Percentiles rank a stretch among this genome's conserved stretches.
These are phyloP conservation scores for Allophyes oxyacanthae DNA, from an alignment of 2,888 invertebrate species.

Conservation along the genomic window DNA sequence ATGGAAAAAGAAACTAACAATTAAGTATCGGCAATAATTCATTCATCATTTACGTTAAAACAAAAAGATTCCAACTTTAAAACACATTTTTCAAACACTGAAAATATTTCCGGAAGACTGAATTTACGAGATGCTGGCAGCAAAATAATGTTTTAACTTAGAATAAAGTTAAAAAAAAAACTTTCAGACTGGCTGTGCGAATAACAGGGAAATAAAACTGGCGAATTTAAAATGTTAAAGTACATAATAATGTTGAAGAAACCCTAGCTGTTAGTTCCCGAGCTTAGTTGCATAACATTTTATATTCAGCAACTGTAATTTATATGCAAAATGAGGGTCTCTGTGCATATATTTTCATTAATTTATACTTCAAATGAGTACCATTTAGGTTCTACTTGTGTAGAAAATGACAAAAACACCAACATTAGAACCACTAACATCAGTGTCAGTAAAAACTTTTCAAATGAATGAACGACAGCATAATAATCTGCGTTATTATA, in stretches of 20 bases:
- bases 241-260: constrained; percentile 11
- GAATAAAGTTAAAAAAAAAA: constrained; percentile 14
- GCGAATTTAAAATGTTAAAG: constrained; percentile 4
- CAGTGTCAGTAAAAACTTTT: too few relatives aligned
- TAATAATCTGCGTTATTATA: too few relatives aligned
- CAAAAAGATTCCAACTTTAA: not conserved
- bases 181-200: constrained; percentile 1
- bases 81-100: constrained; percentile 2
- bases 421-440: not conserved
- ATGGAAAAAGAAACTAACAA: too few relatives aligned
- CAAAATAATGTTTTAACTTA: constrained; percentile 12
- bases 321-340: constrained; percentile 34
- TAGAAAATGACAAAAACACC: not conserved
- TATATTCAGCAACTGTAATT: constrained; percentile 34
- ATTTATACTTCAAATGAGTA: constrained; percentile 35
- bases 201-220: constrained; percentile 2
- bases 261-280: constrained; percentile 7
- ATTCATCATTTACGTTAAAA: constrained; percentile 1
- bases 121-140: constrained; percentile 13
- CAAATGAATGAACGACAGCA: too few relatives aligned
- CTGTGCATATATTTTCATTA: constrained; percentile 34
- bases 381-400: constrained; percentile 12
- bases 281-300: constrained; percentile 28
- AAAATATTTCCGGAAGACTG: constrained; percentile 1
- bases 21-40: not conserved